Conservation (phyloP, 2,113 vertebrate genomes). For the Miniopterus natalensis region DNA sequence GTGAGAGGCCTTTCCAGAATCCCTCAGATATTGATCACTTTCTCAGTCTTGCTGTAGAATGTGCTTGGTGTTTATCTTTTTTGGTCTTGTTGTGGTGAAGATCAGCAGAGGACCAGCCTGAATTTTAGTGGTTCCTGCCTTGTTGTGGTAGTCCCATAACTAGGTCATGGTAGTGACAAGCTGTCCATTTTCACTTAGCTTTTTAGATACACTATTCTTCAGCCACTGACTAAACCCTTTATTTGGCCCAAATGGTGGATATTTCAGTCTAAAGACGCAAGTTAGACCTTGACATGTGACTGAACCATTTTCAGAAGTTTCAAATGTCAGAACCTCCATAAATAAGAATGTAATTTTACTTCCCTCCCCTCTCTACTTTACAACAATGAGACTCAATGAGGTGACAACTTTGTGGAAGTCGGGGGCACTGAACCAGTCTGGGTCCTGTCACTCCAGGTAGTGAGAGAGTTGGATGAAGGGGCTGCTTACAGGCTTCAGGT, state of each 20-base stretch:
- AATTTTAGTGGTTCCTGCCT: neutral
- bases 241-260: neutral
- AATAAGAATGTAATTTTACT: neutral
- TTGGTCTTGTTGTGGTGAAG: neutral
- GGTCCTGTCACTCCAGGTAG: neutral
- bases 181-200: neutral
- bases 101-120: neutral
- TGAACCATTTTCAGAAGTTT: neutral
- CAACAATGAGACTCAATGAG: neutral
- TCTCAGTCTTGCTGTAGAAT: neutral
- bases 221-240: neutral
- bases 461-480: neutral
- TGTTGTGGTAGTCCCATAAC: neutral
- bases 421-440: neutral
- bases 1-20: neutral
- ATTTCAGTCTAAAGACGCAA: neutral
- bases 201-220: slow-evolving; percentile 18
- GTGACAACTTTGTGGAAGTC: neutral
- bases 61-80: neutral
- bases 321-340: neutral
- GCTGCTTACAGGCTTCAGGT: neutral
- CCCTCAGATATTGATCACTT: neutral
- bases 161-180: neutral
- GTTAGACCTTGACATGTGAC: slow-evolving; percentile 13
- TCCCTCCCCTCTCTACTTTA: neutral